Evolutionary conservation across 2,888 invertebrate species (phyloP), one percentile per base, ranked within the genome.

Genomic region (Troides oblongomaculatus): DNA sequence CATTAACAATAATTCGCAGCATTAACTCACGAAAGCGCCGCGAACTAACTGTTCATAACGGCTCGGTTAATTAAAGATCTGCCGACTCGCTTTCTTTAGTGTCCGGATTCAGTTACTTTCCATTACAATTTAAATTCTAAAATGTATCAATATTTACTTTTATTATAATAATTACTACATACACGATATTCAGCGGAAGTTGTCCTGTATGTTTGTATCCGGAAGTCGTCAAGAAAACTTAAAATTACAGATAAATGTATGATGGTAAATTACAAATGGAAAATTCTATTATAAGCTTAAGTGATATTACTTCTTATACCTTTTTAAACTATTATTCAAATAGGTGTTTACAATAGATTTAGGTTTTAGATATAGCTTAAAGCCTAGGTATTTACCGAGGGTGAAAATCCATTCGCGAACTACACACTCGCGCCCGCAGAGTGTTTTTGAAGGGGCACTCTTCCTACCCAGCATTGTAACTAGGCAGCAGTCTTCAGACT

Each of bases 391-490:
- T 50, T 50, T 36, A 7, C 10, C 36, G 21, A 23, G 30, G 43
- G 56, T 57, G 21, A 65, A 65, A 46, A 57, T 64, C 23, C 53
- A 57, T 30, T 46, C 36, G 43, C 46, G 50, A 65, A 62, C 23
- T 6, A 17, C 64, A 30, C 62, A 25, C 23, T 39, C 46, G 50
- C 62, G 30, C 65, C 65, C 58, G 50, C 62, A 50, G 17, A 69
- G 69, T 62, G 57, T n/a, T 58, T 21, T 46, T 68, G 23, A 50
- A 50, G 56, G 62, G n/a, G 23, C 61, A 62, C 69, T 69, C 50
- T 46, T 21, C 46, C 5, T 18, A 18, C 46, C 50, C 18, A 62
- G 62, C 70, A 70, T 70, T 70, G 66, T 70, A 59, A 66, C 66
- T 63, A 53, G 66, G 66, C 70, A 36, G 30, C 62, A 25, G 50